These are phyloP conservation scores for Hydrotaea diabolus DNA, from an alignment of 2,888 invertebrate species.

Conservation along the genomic window DNA sequence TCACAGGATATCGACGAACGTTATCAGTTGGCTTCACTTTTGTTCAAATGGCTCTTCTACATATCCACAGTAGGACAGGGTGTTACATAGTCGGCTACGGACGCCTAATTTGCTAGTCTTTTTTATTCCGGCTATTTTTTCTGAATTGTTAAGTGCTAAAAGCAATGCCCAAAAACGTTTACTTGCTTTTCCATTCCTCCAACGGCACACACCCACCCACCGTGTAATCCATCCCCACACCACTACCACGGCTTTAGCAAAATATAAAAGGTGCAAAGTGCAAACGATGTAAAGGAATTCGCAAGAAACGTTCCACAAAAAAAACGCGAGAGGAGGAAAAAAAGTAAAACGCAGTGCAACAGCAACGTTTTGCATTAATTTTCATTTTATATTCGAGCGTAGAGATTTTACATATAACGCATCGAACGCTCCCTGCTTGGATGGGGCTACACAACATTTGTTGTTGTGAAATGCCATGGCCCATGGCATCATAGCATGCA, in stretches of 20 bases:
- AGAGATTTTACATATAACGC: not conserved
- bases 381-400: slow-evolving; percentile 33
- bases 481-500: not conserved
- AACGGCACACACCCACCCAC: not conserved
- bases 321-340: slow-evolving; percentile 3
- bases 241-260: slow-evolving; percentile 15
- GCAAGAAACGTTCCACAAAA: not conserved
- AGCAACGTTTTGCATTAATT: slow-evolving; percentile 35
- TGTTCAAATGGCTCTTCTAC: too few species aligned
- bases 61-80: too few species aligned
- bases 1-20: too few species aligned
- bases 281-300: slow-evolving; percentile 35
- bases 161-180: slow-evolving; percentile 49
- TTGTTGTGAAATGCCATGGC: not conserved
- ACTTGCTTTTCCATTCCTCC: not conserved
- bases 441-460: not conserved
- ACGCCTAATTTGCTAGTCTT: too few species aligned
- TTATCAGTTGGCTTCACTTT: too few species aligned
- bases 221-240: not conserved
- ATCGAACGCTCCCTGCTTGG: too few species aligned
- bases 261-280: slow-evolving; percentile 34
- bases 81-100: too few species aligned
- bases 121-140: slow-evolving; percentile 23
- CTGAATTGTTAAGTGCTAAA: slow-evolving; percentile 52
- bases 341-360: slow-evolving; percentile 19